phyloP scores from a whole-genome alignment of 1,140 invertebrate genomes.

The Argopecten irradians region DNA sequence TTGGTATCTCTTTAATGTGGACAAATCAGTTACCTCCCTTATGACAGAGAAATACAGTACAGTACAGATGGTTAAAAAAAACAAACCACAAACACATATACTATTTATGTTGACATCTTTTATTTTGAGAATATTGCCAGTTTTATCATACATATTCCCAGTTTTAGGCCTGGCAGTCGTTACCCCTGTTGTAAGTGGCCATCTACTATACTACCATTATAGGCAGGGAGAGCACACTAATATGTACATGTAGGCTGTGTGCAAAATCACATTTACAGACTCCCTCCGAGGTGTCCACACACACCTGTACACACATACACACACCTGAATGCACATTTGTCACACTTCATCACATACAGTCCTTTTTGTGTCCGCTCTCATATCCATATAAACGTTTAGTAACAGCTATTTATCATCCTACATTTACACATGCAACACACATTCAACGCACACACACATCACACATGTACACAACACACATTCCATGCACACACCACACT shows the following conservation, averaged over 20 bases:
- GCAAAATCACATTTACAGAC: neutral
- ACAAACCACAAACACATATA: neutral
- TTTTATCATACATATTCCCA: conserved; percentile 18
- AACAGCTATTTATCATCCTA: neutral
- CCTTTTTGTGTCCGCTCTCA: conserved; percentile 4
- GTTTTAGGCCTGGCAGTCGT: conserved; percentile 3
- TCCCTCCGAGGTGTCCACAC: neutral
- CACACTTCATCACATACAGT: neutral
- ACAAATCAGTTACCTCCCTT: no score
- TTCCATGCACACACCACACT: neutral
- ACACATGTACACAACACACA: neutral
- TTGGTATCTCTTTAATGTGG: no score
- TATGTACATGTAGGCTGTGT: neutral
- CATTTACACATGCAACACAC: neutral
- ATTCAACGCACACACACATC: neutral
- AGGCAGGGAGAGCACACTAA: neutral
- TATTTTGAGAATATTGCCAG: conserved; percentile 22
- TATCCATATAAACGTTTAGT: neutral
- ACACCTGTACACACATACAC: neutral
- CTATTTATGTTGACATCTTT: conserved; percentile 18
- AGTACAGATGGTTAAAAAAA: neutral
- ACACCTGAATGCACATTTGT: neutral
- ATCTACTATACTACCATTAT: neutral
- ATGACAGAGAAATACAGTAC: no score
- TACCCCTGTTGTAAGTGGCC: conserved; percentile 19